phyloP scores from a whole-genome alignment of 2,797 vertebrate species.

The Brotula barbata region DNA sequence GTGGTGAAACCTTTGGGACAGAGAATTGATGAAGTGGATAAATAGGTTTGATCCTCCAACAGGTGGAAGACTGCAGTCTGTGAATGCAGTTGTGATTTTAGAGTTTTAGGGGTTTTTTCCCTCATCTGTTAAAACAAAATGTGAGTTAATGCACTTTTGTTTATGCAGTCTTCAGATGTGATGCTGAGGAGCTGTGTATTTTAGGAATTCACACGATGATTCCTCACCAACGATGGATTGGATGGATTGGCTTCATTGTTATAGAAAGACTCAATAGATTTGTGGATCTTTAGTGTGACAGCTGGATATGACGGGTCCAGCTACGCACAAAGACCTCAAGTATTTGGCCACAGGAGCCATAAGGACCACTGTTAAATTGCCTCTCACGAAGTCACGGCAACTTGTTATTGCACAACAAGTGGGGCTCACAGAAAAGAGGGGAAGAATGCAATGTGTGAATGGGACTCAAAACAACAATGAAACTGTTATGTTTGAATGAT shows the following conservation, averaged over 20 bases:
- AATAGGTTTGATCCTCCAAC: slow-evolving; percentile 18
- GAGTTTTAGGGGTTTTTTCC: slow-evolving; percentile 10
- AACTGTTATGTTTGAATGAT: too few species aligned
- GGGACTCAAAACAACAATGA: too few species aligned
- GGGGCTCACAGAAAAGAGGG: not conserved
- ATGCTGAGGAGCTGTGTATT: slow-evolving; percentile 2
- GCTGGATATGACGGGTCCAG: not conserved
- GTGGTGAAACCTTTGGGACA: slow-evolving; percentile 4
- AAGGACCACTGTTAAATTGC: slow-evolving; percentile 17
- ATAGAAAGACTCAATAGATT: too few species aligned
- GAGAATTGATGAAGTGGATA: not conserved
- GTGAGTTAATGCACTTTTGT: not conserved
- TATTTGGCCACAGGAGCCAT: slow-evolving; percentile 10
- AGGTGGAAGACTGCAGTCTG: slow-evolving; percentile 2
- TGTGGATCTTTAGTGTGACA: slow-evolving; percentile 13
- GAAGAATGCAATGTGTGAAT: too few species aligned
- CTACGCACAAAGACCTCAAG: slow-evolving; percentile 8
- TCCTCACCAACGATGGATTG: too few species aligned
- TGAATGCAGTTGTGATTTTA: slow-evolving; percentile 36
- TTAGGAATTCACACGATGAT: too few species aligned
- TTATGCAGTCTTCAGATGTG: slow-evolving; percentile 5
- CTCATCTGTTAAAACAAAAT: slow-evolving; percentile 4
- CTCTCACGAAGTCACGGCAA: slow-evolving; percentile 14
- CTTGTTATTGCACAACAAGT: not conserved
- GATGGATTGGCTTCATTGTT: too few species aligned